These are phyloP conservation scores for Leucoptera coffeella DNA, from an alignment of 2,888 invertebrate genomes.

Conservation along the genomic window DNA sequence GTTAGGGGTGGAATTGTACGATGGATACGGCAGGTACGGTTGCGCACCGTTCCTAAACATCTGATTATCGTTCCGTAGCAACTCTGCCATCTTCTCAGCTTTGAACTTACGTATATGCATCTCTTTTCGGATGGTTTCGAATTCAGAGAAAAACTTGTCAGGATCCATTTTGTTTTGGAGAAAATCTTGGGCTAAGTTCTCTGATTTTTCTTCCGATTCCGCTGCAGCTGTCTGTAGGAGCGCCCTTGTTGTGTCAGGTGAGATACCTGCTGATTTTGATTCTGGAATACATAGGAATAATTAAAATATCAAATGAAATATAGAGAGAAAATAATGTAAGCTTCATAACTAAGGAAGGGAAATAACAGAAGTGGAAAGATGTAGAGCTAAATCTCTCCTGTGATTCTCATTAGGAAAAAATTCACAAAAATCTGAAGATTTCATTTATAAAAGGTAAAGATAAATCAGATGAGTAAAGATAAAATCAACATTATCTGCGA, in stretches of 20 bases:
- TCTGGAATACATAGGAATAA: conserved; percentile 40
- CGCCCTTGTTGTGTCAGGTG: conserved; percentile 81
- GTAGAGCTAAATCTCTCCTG: too few relatives aligned
- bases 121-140: conserved; percentile 60
- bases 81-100: conserved; percentile 85
- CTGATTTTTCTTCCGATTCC: conserved; percentile 90
- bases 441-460: neutral
- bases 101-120: conserved; percentile 74
- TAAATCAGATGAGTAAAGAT: neutral
- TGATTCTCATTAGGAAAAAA: neutral
- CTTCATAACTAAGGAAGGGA: too few relatives aligned
- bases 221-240: conserved; percentile 87
- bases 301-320: neutral
- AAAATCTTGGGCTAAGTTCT: conserved; percentile 75
- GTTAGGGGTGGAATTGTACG: conserved; percentile 40
- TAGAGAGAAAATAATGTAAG: neutral
- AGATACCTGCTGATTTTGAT: conserved; percentile 68
- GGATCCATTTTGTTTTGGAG: conserved; percentile 63
- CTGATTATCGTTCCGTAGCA: conserved; percentile 42
- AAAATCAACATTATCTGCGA: too few relatives aligned
- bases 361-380: too few relatives aligned
- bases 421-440: neutral
- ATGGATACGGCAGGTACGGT: conserved; percentile 38
- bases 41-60: conserved; percentile 32
- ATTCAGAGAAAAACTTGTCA: conserved; percentile 83